Conservation (phyloP, 2,797 vertebrate genomes). For the Anomalospiza imberbis region DNA sequence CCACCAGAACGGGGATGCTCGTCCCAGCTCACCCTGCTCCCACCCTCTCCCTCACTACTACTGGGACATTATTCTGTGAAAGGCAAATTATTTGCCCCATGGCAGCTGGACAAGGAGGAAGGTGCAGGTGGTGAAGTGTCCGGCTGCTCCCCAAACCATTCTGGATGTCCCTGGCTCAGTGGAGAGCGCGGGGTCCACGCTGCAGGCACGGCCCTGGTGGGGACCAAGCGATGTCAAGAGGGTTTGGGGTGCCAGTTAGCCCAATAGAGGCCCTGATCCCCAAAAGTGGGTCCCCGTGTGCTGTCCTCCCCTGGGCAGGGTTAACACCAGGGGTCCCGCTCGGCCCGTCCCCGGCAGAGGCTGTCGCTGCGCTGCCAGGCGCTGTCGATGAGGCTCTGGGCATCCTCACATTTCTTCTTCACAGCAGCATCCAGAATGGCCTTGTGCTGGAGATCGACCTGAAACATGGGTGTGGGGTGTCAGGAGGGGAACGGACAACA, state of each 20-base stretch:
- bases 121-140: background rate
- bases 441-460: conserved; percentile 87
- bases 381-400: conserved; percentile 87
- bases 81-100: background rate
- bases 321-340: conserved; percentile 97
- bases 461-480: rapidly evolving
- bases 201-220: background rate
- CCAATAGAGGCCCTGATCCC: background rate
- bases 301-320: background rate
- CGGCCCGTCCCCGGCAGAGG: conserved; percentile 88
- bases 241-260: background rate
- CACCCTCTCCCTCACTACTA: background rate
- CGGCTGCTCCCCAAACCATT: rapidly evolving
- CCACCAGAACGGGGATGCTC: rapidly evolving
- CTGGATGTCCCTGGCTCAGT: rapidly evolving
- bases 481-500: background rate
- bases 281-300: rapidly evolving
- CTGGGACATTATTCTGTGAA: background rate
- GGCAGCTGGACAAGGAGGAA: background rate
- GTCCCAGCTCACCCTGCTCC: background rate
- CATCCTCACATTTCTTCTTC: conserved; percentile 88
- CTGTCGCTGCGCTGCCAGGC: conserved; percentile 97
- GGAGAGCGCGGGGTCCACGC: rapidly evolving
- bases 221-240: background rate
- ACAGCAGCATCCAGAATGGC: conserved; percentile 73